Evolutionary conservation across 2,888 invertebrate species (phyloP), one percentile per base, ranked within the genome.

Genomic region (Drosophila rellima): DNA sequence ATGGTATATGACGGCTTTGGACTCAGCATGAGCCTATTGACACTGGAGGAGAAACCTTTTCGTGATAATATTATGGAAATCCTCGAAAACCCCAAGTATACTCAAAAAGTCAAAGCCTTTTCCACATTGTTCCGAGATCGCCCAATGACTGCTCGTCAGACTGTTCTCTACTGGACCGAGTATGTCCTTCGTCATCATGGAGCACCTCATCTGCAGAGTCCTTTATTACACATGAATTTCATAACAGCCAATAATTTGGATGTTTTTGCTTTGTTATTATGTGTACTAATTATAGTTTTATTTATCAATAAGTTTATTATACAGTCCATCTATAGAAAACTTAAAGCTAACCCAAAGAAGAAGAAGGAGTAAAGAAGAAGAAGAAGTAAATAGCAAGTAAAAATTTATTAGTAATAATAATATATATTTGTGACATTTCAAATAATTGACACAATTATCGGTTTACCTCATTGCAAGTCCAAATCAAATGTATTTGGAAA

Each of bases 101-200:
- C 39, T 0, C 31, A 72, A 7, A 83, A 70, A 31, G 93, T 94
- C 0, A 89, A 91, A 70, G 85, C 91, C 57, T 78, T 93, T n/a
- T 93, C 94, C 0, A 52, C 60, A 8, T 90, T 93, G 33, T 94
- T 93, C 77, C 93, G 92, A 68, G 94, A 94, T 85, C 93, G 94
- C 26, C 94, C 94, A 0, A 79, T 93, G 88, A 92, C 82, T 31
- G 92, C 94, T 0, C 83, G 93, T 29, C 93, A 94, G 62, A 94
- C 92, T 0, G 94, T 94, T 0, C 92, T 93, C 68, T 94, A 90
- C 82, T 94, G 94, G 94, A 91, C 93, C 6, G 94, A 94, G 69
- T 94, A 94, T 80, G 93, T 94, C 0, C 90, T 94, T 4, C 92
- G 94, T 33, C 91, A 94, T 84, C 93, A 93, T 65, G 94, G 94